Conservation (phyloP, 2,797 vertebrate genomes). For the Nannoperca australis region DNA sequence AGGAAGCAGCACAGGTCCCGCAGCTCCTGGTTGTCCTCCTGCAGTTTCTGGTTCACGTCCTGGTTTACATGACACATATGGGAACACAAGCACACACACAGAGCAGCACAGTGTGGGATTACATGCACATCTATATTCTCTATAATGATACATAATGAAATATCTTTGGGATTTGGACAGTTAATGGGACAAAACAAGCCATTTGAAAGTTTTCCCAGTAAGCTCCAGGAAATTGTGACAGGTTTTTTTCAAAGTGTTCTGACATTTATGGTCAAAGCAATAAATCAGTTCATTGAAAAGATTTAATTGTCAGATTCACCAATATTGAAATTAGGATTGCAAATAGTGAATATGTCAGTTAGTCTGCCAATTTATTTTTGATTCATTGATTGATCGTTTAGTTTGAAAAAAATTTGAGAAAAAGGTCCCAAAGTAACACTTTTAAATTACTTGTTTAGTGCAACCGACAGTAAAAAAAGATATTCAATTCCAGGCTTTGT, state of each 20-base stretch:
- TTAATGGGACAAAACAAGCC: not conserved
- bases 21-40: slow-evolving; percentile 97
- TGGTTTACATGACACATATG: slow-evolving; percentile 73
- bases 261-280: not conserved
- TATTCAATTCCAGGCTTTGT: too few relatives aligned
- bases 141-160: too few relatives aligned
- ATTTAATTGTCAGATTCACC: not conserved
- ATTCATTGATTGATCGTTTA: not conserved
- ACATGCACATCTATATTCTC: too few relatives aligned
- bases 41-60: slow-evolving; percentile 98
- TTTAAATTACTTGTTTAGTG: too few relatives aligned
- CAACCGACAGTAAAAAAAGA: too few relatives aligned
- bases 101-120: slow-evolving; percentile 10
- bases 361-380: not conserved
- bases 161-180: not conserved
- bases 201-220: not conserved
- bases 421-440: not conserved
- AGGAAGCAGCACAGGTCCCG: slow-evolving; percentile 97
- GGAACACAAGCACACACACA: slow-evolving; percentile 4
- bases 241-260: not conserved
- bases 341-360: not conserved
- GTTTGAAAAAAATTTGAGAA: too few relatives aligned
- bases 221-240: not conserved
- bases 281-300: rapidly evolving
- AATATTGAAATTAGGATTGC: not conserved